phyloP scores from a whole-genome alignment of 2,888 invertebrate genomes.

The Callyntrura guangdongensis region DNA sequence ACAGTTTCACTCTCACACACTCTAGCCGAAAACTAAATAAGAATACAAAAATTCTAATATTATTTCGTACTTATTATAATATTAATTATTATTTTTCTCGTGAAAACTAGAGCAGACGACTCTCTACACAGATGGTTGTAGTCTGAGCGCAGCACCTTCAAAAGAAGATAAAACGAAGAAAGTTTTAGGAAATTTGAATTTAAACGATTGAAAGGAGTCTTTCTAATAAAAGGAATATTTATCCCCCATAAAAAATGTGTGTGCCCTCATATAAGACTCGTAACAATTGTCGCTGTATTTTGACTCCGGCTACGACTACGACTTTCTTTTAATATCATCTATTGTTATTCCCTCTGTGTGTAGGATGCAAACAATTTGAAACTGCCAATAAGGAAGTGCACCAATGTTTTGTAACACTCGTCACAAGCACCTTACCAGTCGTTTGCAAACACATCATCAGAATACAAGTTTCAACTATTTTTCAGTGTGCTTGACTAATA shows the following conservation, averaged over 20 bases:
- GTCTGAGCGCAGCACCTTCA: background rate
- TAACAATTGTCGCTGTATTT: slow-evolving; percentile 26
- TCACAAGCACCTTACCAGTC: slow-evolving; percentile 15
- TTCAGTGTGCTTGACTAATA: slow-evolving; percentile 44
- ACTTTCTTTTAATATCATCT: background rate
- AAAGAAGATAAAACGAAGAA: background rate
- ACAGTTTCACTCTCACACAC: slow-evolving; percentile 7
- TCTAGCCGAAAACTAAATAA: background rate
- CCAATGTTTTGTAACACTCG: slow-evolving; percentile 13
- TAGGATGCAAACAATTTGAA: slow-evolving; percentile 61
- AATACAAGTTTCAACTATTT: slow-evolving; percentile 23
- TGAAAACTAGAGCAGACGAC: background rate
- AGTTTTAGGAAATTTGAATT: slow-evolving; percentile 63
- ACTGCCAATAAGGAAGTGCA: slow-evolving; percentile 74
- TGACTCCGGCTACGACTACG: background rate
- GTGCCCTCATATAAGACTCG: background rate
- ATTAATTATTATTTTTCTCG: background rate
- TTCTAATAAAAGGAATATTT: background rate
- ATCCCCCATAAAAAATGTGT: background rate
- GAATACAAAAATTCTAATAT: background rate
- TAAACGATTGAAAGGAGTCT: slow-evolving; percentile 34
- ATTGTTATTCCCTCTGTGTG: background rate
- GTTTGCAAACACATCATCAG: slow-evolving; percentile 17
- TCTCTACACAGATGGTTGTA: no score
- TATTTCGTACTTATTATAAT: background rate